These are phyloP conservation scores for Phrynocephalus forsythii DNA, from an alignment of 2,797 vertebrate species.

Conservation along the genomic window DNA sequence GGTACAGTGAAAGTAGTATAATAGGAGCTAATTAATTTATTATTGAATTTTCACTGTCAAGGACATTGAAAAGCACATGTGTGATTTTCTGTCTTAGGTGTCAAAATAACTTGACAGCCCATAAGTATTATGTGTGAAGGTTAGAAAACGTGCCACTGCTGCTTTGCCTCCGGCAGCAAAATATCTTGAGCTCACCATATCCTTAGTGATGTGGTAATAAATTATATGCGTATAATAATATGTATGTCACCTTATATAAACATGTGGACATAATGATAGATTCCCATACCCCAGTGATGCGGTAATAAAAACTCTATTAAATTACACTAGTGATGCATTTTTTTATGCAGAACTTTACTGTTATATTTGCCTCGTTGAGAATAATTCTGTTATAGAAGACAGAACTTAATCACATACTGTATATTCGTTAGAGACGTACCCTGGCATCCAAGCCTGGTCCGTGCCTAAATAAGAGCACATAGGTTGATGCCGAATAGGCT, in stretches of 20 bases:
- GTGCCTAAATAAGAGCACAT: too few relatives aligned
- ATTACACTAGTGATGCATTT: conserved; percentile 33
- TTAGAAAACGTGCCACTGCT: background rate
- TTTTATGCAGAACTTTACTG: conserved; percentile 23
- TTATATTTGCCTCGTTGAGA: background rate
- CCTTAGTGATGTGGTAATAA: background rate
- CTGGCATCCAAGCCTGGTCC: too few relatives aligned
- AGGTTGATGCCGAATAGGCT: too few relatives aligned
- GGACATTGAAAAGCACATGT: background rate
- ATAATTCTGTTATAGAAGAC: background rate
- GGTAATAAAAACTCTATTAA: conserved; percentile 30
- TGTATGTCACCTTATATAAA: too few relatives aligned
- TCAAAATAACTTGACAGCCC: background rate
- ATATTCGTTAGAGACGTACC: background rate
- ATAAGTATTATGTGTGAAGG: background rate
- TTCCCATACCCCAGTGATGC: background rate
- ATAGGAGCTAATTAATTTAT: background rate
- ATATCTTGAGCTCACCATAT: too few relatives aligned
- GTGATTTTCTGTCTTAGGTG: background rate
- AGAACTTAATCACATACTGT: background rate
- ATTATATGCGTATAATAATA: background rate
- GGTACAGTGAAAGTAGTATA: background rate
- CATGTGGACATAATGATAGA: too few relatives aligned
- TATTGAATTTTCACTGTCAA: background rate
- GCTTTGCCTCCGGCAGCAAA: background rate